Evolutionary conservation across 53 echinoderm and acorn worm species (phyloP), one percentile per base, ranked within the genome.

Genomic region (Luidia sarsii): DNA sequence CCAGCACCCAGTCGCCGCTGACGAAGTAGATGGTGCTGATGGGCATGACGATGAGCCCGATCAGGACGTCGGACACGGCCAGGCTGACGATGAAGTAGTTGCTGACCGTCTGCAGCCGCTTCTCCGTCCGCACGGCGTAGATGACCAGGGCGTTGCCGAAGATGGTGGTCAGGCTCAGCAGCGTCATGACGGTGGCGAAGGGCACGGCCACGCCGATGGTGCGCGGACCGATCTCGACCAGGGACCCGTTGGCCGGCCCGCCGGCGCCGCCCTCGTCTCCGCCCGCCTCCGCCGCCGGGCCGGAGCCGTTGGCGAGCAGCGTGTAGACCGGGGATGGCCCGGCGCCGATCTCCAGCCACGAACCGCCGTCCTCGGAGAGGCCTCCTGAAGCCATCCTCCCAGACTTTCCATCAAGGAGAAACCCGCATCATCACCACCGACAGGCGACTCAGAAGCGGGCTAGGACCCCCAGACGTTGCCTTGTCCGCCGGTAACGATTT

Each of bases 11-110:
- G 14, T 93, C 52, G 14, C 82, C 86, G 2, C 75, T 80, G 34
- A 93, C 88, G 50, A 93, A 93, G 74, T 88, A 93, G 27, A 86
- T 74, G 18, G 88, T 93, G 52, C 96, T 96, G 33, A 96, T 54
- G 2, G 96, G 96, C 93, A 93, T 96, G 4, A 96, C 96, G 75
- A 88, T 86, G 21, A 90, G 27, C 4, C 96, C 96, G 33, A 96
- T 96, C 43, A 96, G 57, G 66, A 90, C 68, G 67, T 96, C 96
- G 3, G 96, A 93, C n/a, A 92, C 90, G 30, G 96, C 96, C 10
- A 96, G 69, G 79, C 93, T 93, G 36, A 90, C 83, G 37, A 96
- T 96, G 67, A 96, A 96, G 39, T 96, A 88, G 57, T 96, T 96
- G 53, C 93, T 93, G 22, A 96, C 96, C 1, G 96, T 96, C 57